Conservation (phyloP, 2,113 vertebrate species). For the Corythaixoides concolor region DNA sequence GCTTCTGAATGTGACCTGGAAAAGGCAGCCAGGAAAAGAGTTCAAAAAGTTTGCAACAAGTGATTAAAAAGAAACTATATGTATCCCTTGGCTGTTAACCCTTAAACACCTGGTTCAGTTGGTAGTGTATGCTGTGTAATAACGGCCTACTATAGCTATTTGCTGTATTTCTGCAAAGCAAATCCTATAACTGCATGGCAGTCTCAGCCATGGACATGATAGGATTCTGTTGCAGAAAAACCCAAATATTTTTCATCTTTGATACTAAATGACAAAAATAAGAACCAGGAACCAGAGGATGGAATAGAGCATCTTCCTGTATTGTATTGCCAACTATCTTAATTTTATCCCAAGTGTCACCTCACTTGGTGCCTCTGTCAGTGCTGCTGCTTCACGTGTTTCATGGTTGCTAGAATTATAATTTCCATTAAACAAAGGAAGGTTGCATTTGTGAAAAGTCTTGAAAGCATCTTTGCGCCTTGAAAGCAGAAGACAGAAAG, state of each 20-base stretch:
- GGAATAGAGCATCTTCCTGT: background rate
- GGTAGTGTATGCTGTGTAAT: background rate
- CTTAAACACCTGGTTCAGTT: background rate
- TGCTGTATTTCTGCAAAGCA: background rate
- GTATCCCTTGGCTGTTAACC: background rate
- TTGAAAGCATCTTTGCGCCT: background rate
- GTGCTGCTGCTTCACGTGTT: background rate
- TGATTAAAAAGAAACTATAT: background rate
- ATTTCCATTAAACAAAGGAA: background rate
- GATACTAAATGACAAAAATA: background rate
- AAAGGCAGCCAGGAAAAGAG: slow-evolving; percentile 7
- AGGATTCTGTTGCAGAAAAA: background rate
- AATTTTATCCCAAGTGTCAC: background rate
- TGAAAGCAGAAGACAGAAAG: background rate
- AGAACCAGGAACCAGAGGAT: background rate
- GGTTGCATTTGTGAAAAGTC: background rate
- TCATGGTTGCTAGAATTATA: background rate
- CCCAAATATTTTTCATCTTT: background rate
- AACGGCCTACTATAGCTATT: background rate
- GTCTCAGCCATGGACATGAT: background rate
- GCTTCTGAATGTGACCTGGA: background rate
- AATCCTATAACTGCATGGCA: background rate
- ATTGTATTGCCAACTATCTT: background rate
- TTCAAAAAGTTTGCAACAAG: slow-evolving; percentile 2
- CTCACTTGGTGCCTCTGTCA: background rate